Evolutionary conservation across 53 echinoderm and acorn worm genomes (phyloP).

Genomic region (Zoroaster sp.): DNA sequence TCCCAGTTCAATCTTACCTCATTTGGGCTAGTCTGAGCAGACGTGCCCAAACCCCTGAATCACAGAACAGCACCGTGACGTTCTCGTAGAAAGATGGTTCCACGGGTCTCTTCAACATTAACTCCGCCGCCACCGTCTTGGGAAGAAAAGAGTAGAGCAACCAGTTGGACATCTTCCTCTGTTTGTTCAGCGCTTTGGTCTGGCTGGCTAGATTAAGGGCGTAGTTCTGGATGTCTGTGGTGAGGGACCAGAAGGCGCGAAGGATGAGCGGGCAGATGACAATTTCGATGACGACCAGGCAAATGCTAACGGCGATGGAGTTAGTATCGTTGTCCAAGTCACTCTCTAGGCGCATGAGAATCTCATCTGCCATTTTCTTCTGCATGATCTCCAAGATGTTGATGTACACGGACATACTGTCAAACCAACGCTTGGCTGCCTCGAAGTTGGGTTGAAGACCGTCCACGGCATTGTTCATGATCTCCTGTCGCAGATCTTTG

Average conservation of each 20-base stretch:
- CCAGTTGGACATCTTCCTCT: conserved; percentile 73
- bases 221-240: conserved; percentile 76
- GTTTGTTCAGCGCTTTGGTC: conserved; percentile 76
- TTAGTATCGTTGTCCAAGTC: conserved; percentile 77
- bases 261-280: conserved; percentile 76
- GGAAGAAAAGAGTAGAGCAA: conserved; percentile 76
- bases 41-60: conserved; percentile 37
- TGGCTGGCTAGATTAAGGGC: conserved; percentile 73
- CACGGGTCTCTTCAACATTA: conserved; percentile 22
- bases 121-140: conserved; percentile 47
- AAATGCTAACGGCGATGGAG: conserved; percentile 72
- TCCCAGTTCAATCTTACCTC: conserved; percentile 50
- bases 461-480: conserved; percentile 32
- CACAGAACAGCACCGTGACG: conserved; percentile 58
- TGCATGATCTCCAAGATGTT: conserved; percentile 73
- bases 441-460: conserved; percentile 50
- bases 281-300: conserved; percentile 69
- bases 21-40: conserved; percentile 52
- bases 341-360: conserved; percentile 50
- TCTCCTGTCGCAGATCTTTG: conserved; percentile 38
- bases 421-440: conserved; percentile 70
- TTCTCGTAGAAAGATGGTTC: conserved; percentile 26
- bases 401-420: conserved; percentile 80
- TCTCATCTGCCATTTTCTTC: conserved; percentile 76
- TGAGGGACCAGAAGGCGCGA: conserved; percentile 68